Base-by-base conservation (phyloP, 2,113 vertebrate species). In the Hyaena hyaena region DNA sequence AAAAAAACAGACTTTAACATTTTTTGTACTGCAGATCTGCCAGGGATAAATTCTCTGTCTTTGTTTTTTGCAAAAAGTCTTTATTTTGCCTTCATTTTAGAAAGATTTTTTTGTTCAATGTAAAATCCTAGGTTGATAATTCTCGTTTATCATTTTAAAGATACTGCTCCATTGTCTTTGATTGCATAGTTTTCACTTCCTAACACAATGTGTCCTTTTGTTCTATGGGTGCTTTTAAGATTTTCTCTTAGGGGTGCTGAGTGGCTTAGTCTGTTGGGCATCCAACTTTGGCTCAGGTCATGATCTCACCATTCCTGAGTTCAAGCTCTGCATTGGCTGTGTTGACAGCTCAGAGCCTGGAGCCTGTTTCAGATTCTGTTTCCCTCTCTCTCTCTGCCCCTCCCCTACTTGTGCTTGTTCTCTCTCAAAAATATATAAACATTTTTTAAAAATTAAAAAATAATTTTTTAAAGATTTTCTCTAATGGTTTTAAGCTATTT, bases 61-160 rank as follows among this genome's bases (percentile, higher is more conserved):
- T 61, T 61, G 58, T 23, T 83, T 93, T 85, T 23, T 76, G 58
- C 58, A 94, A 66, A 82, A 74, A 48, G 2, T 45, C 33, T 85
- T 77, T 28, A n/a, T 85, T 74, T 81, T 73, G 23, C 48, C 58
- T 53, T 87, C 4, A 1, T 84, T 89, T 89, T 92, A 58, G 14
- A 90, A 96, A 71, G 91, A 9, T 89, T 14, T 71, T 92, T 93
- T 82, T 53, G 10, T 84, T 73, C 33, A 35, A 21, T 50, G 35
- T 28, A 73, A 73, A 90, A 79, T 92, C 55, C 33, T 87, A 50
- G 61, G 17, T 58, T 63, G 24, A 53, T 74, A 26, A 10, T 35
- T 95, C 39, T 63, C n/a, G 19, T 89, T 86, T 12, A 50, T 89
- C 50, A 5, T 53, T 88, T 95, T 85, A 71, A 95, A 92, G 66